Base-by-base conservation (phyloP, 2,797 vertebrate species). In the Ambastaia sidthimunki region DNA sequence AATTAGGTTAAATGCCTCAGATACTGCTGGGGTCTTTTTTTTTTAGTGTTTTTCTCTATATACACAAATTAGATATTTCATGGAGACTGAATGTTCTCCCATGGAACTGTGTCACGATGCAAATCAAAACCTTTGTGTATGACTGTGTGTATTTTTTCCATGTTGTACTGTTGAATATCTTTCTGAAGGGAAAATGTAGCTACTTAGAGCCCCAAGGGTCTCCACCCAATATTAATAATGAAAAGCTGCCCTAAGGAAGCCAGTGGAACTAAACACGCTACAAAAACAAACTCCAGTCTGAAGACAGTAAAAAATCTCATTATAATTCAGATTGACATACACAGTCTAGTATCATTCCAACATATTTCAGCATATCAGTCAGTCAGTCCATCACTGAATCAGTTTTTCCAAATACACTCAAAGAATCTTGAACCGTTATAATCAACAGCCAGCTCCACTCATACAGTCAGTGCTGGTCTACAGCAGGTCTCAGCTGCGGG, bases 271-370 rank as follows among this genome's bases (percentile, higher is more conserved):
- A 68, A 50, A 28, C 28, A 3, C 3, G 16, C 19, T 25, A 57
- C 50, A 57, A 50, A 67, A 47, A 68, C 50, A 68, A 57, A 31
- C 50, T 55, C 4, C 18, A 41, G 47, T 31, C 69, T 76, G 37
- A 55, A 15, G 13, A 57, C 31, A 10, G 34, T 7, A 44, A 80
- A 65, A 57, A 41, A 48, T n/a, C 71, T 21, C 50, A 57, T 34
- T 23, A 71, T 37, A 60, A 15, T 12, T 7, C 19, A 4, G 50
- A 47, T 7, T 69, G 15, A 68, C 12, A 47, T 10, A 21, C n/a
- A 67, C 15, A 25, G 48, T 71, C 19, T 52, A 54, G 67, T 60
- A 68, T 72, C 75, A 82, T 74, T 82, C 62, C 80, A 78, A 41
- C 44, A 37, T 41, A 68, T 54, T 71, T 74, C 52, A 62, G 54